phyloP scores from a whole-genome alignment of 2,113 vertebrate species.

The pig (Sus scrofa) region T2T-Sscrofa CM000824.6:76016001-76016500 shows the following conservation, averaged over 20 bases:
- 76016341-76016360: background rate
- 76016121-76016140: background rate
- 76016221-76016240: background rate
- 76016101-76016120: background rate
- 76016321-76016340: background rate
- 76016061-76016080: background rate
- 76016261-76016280: background rate
- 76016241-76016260: background rate
- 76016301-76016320: background rate
- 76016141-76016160: background rate
- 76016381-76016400: background rate
- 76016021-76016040: background rate
- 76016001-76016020: background rate
- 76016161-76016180: background rate
- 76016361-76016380: background rate
- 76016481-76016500: background rate
- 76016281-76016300: background rate
- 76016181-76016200: background rate
- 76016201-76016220: background rate
- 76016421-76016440: background rate
- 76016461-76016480: background rate
- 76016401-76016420: background rate
- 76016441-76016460: background rate
- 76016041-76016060: background rate
- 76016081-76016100: background rate